Base-by-base conservation (phyloP, 2,113 vertebrate genomes). In the Prochilodus magdalenae region DNA sequence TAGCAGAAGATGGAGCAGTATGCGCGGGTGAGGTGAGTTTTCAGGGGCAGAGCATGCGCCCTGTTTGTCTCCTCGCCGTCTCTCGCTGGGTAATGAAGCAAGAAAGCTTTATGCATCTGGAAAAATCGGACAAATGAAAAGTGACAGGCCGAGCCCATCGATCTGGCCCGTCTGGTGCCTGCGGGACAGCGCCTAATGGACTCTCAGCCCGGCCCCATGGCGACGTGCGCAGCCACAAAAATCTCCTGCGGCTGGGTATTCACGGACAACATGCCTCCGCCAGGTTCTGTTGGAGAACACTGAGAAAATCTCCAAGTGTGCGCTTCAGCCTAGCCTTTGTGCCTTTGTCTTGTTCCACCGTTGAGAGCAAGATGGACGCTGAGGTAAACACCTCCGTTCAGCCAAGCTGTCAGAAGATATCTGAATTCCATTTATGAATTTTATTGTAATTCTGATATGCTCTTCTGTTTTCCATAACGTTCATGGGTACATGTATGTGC, bases 91-190 rank as follows among this genome's bases (percentile, higher is more conserved):
- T 76, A 82, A 87, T 84, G 86, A 84, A 84, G 57, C 72, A 77
- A 47, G 67, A 84, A 79, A 83, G 76, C 77, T 70, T 84, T 77
- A 53, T 57, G 66, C 80, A 79, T 84, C 77, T 83, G 66, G 59
- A 86, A 80, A 83, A 79, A 77, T 77, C 36, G 55, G 14, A 27
- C 69, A 36, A 60, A 87, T 85, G 79, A 86, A 47, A 87, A 83
- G 59, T 87, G 86, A 84, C 82, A 84, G 74, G 53, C 66, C 36
- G 65, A 84, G 67, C 51, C 24, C 71, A 88, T 89, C 74, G 85
- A 88, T 84, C 79, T 30, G 66, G 65, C 29, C 57, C 22, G 77
- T 69, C 59, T 57, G 27, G 44, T 73, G 75, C 83, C 71, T 84
- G 33, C 51, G 72, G 80, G 86, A 73, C 73, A 57, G 49, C 57